Evolutionary conservation across 1,140 invertebrate genomes (phyloP).

Genomic region (Acromyrmex charruanus): DNA sequence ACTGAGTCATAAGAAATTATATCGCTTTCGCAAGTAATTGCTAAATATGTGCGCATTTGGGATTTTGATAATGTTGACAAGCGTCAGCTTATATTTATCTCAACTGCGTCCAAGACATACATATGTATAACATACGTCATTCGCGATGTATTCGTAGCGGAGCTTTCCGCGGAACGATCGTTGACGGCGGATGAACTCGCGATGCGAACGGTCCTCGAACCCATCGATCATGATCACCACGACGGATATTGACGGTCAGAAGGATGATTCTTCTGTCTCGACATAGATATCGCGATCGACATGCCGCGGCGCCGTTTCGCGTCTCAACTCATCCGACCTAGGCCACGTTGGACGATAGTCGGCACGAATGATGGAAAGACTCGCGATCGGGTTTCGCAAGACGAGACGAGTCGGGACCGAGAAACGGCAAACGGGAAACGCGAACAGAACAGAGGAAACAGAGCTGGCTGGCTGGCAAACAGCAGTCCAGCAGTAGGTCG

Average conservation of each 20-base stretch:
- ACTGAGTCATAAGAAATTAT: not conserved
- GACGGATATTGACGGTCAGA: not conserved
- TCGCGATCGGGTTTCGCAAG: not conserved
- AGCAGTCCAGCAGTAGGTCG: conserved; percentile 30
- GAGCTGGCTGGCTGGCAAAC: not conserved
- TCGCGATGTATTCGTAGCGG: not conserved
- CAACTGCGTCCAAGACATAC: conserved; percentile 16
- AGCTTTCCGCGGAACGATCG: not conserved
- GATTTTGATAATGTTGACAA: conserved; percentile 30
- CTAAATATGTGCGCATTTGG: not conserved
- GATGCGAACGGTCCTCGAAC: not conserved
- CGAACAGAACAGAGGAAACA: not conserved
- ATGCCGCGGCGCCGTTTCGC: conserved; percentile 7
- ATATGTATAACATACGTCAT: conserved; percentile 26
- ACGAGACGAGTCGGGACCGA: not conserved
- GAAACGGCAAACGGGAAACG: not conserved
- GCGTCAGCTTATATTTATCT: conserved; percentile 52
- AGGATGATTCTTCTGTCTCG: no score
- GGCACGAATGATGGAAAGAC: not conserved
- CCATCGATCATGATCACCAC: not conserved
- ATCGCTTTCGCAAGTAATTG: not conserved
- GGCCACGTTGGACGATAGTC: not conserved
- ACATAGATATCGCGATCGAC: conserved; percentile 7
- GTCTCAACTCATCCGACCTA: not conserved
- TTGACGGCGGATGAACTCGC: not conserved